phyloP scores from a whole-genome alignment of 2,797 vertebrate genomes.

The Bovichtus variegatus region DNA sequence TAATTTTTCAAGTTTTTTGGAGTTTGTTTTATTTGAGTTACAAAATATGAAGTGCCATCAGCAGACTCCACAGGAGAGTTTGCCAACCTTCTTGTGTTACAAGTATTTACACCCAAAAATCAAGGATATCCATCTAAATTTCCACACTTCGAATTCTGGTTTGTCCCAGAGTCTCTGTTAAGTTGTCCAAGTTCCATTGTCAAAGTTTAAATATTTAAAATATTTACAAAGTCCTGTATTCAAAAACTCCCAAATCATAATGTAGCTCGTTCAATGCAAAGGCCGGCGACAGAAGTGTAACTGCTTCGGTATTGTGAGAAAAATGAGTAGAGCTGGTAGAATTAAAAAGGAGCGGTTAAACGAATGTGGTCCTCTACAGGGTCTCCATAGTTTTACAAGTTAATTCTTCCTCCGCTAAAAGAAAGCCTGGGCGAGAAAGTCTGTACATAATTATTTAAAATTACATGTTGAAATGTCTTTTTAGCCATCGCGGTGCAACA shows the following conservation, averaged over 20 bases:
- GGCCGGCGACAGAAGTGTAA: constrained; percentile 69
- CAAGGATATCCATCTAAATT: constrained; percentile 68
- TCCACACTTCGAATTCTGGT: constrained; percentile 66
- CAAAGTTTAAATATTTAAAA: constrained; percentile 95
- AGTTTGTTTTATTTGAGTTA: constrained; percentile 89
- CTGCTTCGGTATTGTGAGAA: constrained; percentile 83
- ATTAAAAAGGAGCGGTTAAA: constrained; percentile 75
- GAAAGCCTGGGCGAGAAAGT: constrained; percentile 69
- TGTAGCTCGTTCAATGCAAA: constrained; percentile 71
- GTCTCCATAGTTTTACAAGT: constrained; percentile 65
- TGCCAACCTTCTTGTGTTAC: constrained; percentile 81
- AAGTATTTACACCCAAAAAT: constrained; percentile 82
- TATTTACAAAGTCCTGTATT: constrained; percentile 94
- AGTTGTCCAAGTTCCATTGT: constrained; percentile 72
- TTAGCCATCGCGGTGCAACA: constrained; percentile 87
- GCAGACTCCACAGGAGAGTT: constrained; percentile 76
- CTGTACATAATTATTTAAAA: constrained; percentile 80
- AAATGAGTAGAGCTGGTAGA: constrained; percentile 78
- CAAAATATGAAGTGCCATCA: constrained; percentile 90
- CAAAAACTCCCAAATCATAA: constrained; percentile 87
- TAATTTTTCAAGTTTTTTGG: constrained; percentile 78
- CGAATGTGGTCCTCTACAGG: constrained; percentile 73
- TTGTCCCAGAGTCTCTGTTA: constrained; percentile 74
- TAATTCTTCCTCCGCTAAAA: constrained; percentile 62
- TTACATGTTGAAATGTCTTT: constrained; percentile 78